Conservation (phyloP, 2,888 invertebrate species). For the Lycophotia porphyrea region DNA sequence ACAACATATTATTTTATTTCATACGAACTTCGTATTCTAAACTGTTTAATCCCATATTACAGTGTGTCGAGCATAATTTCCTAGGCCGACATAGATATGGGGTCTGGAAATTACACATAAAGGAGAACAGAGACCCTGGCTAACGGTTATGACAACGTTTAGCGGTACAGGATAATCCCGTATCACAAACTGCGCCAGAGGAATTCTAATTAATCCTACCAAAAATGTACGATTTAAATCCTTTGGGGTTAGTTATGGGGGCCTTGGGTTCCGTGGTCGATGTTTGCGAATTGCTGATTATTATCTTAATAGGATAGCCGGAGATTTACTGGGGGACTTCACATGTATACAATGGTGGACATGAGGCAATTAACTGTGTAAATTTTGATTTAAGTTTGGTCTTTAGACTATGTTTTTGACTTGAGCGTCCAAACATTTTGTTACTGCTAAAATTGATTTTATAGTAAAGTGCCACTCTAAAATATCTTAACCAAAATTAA, state of each 20-base stretch:
- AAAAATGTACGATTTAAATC: slow-evolving; percentile 82
- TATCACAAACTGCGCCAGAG: slow-evolving; percentile 70
- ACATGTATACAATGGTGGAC: slow-evolving; percentile 52
- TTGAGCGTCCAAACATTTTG: slow-evolving; percentile 3
- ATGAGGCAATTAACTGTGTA: slow-evolving; percentile 48
- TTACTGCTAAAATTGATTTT: neutral
- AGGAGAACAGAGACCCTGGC: slow-evolving; percentile 47
- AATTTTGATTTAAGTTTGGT: slow-evolving; percentile 23
- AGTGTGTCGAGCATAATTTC: slow-evolving; percentile 53
- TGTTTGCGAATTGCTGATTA: slow-evolving; percentile 85
- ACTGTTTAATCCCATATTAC: slow-evolving; percentile 56
- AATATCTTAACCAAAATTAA: neutral
- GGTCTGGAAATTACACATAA: slow-evolving; percentile 59
- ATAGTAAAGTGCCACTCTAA: neutral
- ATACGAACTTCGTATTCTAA: slow-evolving; percentile 45
- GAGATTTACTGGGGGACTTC: slow-evolving; percentile 79
- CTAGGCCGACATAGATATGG: slow-evolving; percentile 54
- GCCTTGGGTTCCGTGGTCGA: slow-evolving; percentile 74
- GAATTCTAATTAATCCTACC: slow-evolving; percentile 78
- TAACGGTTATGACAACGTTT: slow-evolving; percentile 65
- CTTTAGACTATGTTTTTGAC: slow-evolving; percentile 13
- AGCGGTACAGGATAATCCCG: slow-evolving; percentile 63
- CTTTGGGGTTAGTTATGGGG: slow-evolving; percentile 68
- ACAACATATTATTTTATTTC: slow-evolving; percentile 48
- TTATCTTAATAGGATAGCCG: slow-evolving; percentile 86